These are phyloP conservation scores for Elaphurus davidianus DNA, from an alignment of 2,113 vertebrate species.

Conservation along the genomic window DNA sequence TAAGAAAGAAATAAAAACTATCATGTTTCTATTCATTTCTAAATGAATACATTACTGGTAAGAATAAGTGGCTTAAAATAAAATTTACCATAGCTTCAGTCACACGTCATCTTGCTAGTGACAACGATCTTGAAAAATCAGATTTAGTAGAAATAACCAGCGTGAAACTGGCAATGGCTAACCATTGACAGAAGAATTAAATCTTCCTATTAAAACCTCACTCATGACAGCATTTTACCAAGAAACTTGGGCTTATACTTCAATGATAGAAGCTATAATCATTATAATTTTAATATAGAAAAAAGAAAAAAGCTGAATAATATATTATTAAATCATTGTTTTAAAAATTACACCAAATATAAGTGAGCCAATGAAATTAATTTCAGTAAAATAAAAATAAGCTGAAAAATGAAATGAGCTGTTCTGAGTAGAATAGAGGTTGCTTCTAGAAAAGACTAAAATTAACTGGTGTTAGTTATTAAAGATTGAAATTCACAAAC, in stretches of 20 bases:
- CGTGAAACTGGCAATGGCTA: not conserved
- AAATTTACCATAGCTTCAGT: not conserved
- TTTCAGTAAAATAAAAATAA: not conserved
- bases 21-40: not conserved
- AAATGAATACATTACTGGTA: not conserved
- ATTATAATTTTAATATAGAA: not conserved
- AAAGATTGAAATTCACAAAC: not conserved
- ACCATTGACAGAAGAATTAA: not conserved
- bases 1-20: slow-evolving; percentile 35
- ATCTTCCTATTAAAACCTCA: not conserved
- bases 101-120: not conserved
- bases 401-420: not conserved
- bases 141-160: not conserved
- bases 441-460: not conserved
- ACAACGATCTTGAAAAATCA: not conserved
- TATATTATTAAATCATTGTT: not conserved
- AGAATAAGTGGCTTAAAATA: slow-evolving; percentile 13
- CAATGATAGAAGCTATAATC: not conserved
- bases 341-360: slow-evolving; percentile 3
- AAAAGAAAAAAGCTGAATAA: slow-evolving; percentile 5
- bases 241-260: not conserved
- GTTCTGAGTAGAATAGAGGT: not conserved
- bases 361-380: not conserved
- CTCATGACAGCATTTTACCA: not conserved
- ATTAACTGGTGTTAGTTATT: not conserved